Base-by-base conservation (phyloP, 2,888 invertebrate genomes). In the Cephus spinipes region DNA sequence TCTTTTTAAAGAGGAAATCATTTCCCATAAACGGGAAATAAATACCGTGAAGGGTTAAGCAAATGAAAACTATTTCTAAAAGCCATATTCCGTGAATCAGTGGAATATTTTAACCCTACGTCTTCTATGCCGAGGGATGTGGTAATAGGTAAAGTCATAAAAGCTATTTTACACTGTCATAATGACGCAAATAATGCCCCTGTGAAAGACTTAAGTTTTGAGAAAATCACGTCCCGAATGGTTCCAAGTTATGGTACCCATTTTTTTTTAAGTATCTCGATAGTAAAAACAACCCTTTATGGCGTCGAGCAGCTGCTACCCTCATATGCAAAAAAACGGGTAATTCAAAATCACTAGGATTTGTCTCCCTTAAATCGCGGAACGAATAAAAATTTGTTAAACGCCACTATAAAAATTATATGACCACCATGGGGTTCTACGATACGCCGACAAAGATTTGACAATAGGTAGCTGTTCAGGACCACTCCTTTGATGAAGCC, bases 401-500 rank as follows among this genome's bases (percentile, higher is more conserved):
- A 55, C 55, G 55, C 9, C 55, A 55, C 55, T 55, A 55, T 55
- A 55, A 55, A 55, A 55, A 55, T 55, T 55, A 55, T 55, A 55
- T 55, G 55, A 55, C 23, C 23, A 23, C 55, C 55, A 55, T 55
- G 55, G 6, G 23, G 55, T 55, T 55, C 55, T 55, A 55, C 23
- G 55, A 33, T 36, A 73, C 35, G 75, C 78, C 75, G 78, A 71
- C 78, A 76, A 75, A 55, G 76, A 78, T 78, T 78, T 83, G 86
- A 85, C 86, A 86, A 85, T 86, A 87, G 88, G 87, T 88, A 87
- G 87, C 85, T 86, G 83, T 77, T 84, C 81, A 82, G 85, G 83
- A 85, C 86, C 85, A 90, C 88, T 90, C 89, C 90, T 90, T 91
- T 90, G 87, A 90, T 85, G 87, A 87, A 85, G 87, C 88, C 85